These are phyloP conservation scores for Opisthocomus hoazin DNA, from an alignment of 2,113 vertebrate genomes.

Conservation along the genomic window DNA sequence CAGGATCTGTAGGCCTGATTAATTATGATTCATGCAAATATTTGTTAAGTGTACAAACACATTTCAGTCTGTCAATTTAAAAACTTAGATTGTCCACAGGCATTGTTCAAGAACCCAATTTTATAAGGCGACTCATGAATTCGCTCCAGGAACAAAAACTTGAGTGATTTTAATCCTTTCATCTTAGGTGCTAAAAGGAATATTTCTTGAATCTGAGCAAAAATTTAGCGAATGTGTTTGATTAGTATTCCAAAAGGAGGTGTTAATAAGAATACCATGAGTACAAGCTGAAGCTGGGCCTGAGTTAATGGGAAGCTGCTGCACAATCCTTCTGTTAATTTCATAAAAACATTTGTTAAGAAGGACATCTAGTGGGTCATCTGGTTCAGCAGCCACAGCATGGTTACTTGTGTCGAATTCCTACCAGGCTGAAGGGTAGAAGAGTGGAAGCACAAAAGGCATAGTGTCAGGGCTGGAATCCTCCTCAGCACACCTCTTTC, in stretches of 20 bases:
- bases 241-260: not conserved
- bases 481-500: not conserved
- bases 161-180: not conserved
- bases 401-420: not conserved
- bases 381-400: not conserved
- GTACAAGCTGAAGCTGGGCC: not conserved
- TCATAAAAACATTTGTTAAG: conserved; percentile 50
- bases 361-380: conserved; percentile 55
- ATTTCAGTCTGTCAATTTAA: not conserved
- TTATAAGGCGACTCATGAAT: not conserved
- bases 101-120: not conserved
- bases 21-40: not conserved
- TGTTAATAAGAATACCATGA: not conserved
- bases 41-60: not conserved
- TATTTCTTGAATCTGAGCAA: not conserved
- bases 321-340: not conserved
- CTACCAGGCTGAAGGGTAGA: not conserved
- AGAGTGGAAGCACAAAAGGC: not conserved
- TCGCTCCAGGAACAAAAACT: not conserved
- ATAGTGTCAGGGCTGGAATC: not conserved
- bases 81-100: not conserved
- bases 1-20: not conserved
- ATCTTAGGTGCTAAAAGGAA: not conserved
- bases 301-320: not conserved
- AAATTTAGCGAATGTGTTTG: not conserved